A percentile compares a stretch with the other conserved stretches of the same genome.
phyloP scores from a whole-genome alignment of 2,113 vertebrate genomes.

The Menura novaehollandiae region DNA sequence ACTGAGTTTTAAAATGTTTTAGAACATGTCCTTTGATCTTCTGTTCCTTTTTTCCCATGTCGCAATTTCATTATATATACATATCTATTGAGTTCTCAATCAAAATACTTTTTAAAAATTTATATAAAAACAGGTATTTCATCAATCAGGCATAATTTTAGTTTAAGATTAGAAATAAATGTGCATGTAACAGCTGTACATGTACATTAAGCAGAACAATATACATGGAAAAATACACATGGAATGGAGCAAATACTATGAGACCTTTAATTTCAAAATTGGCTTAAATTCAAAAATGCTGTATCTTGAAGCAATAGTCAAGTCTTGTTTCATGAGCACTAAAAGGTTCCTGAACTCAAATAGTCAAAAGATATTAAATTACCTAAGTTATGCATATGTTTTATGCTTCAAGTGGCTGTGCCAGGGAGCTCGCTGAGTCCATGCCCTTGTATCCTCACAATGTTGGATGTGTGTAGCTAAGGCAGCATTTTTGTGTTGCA shows the following conservation, averaged over 20 bases:
- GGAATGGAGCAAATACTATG: neutral
- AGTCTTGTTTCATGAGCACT: neutral
- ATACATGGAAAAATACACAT: neutral
- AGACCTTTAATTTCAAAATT: neutral
- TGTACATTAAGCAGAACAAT: neutral
- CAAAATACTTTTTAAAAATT: neutral
- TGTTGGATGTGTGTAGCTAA: neutral
- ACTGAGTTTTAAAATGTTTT: neutral
- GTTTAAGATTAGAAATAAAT: neutral
- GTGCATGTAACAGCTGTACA: neutral
- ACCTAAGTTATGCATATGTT: neutral
- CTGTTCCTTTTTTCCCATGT: neutral
- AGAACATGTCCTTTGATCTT: neutral
- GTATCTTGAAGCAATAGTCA: neutral
- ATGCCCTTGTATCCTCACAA: neutral
- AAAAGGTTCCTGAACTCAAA: neutral
- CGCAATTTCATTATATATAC: neutral
- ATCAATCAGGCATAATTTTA: neutral
- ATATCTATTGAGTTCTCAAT: neutral
- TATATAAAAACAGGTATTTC: neutral
- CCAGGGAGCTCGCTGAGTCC: neutral
- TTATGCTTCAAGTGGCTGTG: neutral
- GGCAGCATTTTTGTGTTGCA: neutral
- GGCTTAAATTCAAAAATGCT: neutral
- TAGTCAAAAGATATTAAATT: neutral